These are phyloP conservation scores for Neoarius graeffei DNA, from an alignment of 2,113 vertebrate species.

Conservation along the genomic window DNA sequence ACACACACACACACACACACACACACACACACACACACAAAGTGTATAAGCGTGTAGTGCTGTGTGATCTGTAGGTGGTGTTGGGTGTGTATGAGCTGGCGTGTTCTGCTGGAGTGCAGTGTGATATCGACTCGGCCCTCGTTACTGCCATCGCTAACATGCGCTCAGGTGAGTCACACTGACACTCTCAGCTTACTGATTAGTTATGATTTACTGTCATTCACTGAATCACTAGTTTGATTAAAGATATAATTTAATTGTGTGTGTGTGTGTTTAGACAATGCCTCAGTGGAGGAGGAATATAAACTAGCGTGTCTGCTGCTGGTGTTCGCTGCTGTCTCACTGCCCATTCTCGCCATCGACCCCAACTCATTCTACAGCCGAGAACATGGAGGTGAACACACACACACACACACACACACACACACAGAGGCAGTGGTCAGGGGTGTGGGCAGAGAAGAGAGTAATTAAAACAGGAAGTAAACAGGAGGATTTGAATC, in stretches of 20 bases:
- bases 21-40: too few species aligned
- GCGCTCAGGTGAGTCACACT: conserved; percentile 76
- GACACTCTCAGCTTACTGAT: background rate
- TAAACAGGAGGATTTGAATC: background rate
- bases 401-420: background rate
- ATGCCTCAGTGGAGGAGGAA: conserved; percentile 82
- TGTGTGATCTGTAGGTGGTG: conserved; percentile 75
- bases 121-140: conserved; percentile 84
- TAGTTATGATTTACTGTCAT: background rate
- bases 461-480: background rate
- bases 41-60: too few species aligned
- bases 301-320: conserved; percentile 86
- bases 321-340: conserved; percentile 84
- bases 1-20: too few species aligned
- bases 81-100: conserved; percentile 86
- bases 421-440: background rate
- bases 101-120: conserved; percentile 81
- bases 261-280: conserved; percentile 69
- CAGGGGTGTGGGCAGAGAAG: background rate
- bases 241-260: background rate
- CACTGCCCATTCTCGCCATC: conserved; percentile 80
- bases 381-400: conserved; percentile 82
- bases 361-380: conserved; percentile 81
- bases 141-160: conserved; percentile 76
- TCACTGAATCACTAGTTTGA: background rate